Conservation (phyloP, 2,113 vertebrate genomes). For the Pseudonaja textilis region DNA sequence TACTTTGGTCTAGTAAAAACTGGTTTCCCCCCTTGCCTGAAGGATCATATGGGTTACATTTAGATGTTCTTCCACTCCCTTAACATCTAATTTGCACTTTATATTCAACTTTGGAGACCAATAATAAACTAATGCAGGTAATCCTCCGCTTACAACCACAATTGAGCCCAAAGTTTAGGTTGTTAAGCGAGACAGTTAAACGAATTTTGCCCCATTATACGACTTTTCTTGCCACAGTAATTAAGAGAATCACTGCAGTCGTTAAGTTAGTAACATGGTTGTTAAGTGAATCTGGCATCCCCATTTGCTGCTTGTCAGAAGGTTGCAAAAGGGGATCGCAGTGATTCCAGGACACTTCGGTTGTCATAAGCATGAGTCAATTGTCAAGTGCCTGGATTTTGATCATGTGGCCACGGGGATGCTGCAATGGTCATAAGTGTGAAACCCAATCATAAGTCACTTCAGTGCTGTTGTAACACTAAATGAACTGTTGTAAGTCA, state of each 20-base stretch:
- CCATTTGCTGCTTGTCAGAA: background rate
- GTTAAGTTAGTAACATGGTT: background rate
- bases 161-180: background rate
- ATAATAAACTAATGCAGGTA: background rate
- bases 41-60: background rate
- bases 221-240: background rate
- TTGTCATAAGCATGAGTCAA: background rate
- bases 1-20: background rate
- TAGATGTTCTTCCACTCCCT: background rate
- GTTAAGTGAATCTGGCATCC: background rate
- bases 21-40: background rate
- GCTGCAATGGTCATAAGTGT: background rate
- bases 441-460: background rate
- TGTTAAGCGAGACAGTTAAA: background rate
- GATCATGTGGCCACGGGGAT: background rate
- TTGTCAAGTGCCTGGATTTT: background rate
- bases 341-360: background rate
- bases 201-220: background rate
- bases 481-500: background rate
- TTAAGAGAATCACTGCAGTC: background rate
- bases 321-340: background rate
- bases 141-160: background rate
- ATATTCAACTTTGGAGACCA: background rate
- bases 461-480: background rate
- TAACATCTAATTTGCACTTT: background rate